These are phyloP conservation scores for Scaptomyza pallida DNA, from an alignment of 1,140 invertebrate genomes.

Conservation along the genomic window DNA sequence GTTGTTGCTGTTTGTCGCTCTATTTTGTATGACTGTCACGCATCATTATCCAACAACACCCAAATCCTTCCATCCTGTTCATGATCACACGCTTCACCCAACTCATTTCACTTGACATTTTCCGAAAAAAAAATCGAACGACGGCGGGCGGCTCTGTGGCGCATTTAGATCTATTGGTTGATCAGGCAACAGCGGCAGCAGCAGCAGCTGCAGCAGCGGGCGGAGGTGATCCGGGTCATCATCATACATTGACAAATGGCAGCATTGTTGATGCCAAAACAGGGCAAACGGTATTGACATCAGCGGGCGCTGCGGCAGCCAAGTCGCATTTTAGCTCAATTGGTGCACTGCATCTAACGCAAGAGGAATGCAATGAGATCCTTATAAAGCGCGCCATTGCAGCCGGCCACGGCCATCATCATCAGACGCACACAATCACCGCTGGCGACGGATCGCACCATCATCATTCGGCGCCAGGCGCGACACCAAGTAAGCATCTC, in stretches of 20 bases:
- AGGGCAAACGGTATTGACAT: conserved; percentile 81
- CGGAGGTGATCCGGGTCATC: conserved; percentile 52
- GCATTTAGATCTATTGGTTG: conserved; percentile 78
- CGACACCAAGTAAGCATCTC: conserved; percentile 83
- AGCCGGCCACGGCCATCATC: conserved; percentile 83
- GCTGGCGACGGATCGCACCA: conserved; percentile 75
- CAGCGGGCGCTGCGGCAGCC: conserved; percentile 70
- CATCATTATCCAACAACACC: conserved; percentile 18
- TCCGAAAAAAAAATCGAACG: no score
- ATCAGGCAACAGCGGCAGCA: conserved; percentile 76
- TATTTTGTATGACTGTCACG: conserved; percentile 56
- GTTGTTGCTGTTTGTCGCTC: conserved; percentile 47
- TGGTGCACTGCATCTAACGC: conserved; percentile 89
- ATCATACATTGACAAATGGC: conserved; percentile 77
- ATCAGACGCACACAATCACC: conserved; percentile 81
- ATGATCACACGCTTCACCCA: background rate
- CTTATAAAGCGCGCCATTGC: conserved; percentile 87
- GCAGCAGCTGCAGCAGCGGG: no score
- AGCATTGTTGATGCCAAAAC: conserved; percentile 82
- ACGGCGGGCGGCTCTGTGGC: conserved; percentile 45
- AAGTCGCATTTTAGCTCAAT: conserved; percentile 86
- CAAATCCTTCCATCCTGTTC: background rate
- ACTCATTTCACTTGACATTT: conserved; percentile 9
- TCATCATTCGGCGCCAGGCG: conserved; percentile 70
- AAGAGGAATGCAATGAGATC: conserved; percentile 91